Evolutionary conservation across 2,113 vertebrate species (phyloP).

Genomic region (Cygnus buccinator): DNA sequence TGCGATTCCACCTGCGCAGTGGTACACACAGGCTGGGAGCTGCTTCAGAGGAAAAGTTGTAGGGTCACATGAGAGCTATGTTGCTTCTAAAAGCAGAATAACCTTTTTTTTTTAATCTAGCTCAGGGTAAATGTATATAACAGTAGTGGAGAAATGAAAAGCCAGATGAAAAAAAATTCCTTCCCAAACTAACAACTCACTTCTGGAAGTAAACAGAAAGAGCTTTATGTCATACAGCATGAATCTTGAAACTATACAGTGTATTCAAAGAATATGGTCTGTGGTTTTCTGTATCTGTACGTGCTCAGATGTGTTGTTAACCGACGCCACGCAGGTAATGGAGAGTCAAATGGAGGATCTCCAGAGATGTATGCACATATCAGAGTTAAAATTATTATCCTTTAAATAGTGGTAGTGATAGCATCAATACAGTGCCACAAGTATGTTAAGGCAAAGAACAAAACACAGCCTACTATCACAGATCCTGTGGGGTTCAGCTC

Average conservation of each 20-base stretch:
- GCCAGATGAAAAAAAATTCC: not conserved
- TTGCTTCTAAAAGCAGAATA: not conserved
- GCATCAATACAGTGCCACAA: not conserved
- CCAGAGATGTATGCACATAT: not conserved
- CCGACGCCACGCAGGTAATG: no score
- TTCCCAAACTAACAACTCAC: not conserved
- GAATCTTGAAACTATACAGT: not conserved
- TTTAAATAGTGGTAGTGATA: not conserved
- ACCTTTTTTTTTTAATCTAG: not conserved
- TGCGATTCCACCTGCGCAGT: not conserved
- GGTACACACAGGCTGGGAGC: accelerated
- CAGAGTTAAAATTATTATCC: not conserved
- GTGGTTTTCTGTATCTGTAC: not conserved
- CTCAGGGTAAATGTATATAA: not conserved
- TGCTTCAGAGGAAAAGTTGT: not conserved
- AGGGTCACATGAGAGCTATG: not conserved
- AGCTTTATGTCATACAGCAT: not conserved
- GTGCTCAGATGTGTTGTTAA: not conserved
- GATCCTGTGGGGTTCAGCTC: not conserved
- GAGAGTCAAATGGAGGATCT: not conserved
- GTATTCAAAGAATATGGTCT: not conserved
- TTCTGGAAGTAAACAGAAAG: not conserved
- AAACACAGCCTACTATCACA: not conserved
- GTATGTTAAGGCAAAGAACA: not conserved
- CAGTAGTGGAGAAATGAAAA: not conserved